Evolutionary conservation across 2,888 invertebrate genomes (phyloP).

Genomic region (Micropterix aruncella): DNA sequence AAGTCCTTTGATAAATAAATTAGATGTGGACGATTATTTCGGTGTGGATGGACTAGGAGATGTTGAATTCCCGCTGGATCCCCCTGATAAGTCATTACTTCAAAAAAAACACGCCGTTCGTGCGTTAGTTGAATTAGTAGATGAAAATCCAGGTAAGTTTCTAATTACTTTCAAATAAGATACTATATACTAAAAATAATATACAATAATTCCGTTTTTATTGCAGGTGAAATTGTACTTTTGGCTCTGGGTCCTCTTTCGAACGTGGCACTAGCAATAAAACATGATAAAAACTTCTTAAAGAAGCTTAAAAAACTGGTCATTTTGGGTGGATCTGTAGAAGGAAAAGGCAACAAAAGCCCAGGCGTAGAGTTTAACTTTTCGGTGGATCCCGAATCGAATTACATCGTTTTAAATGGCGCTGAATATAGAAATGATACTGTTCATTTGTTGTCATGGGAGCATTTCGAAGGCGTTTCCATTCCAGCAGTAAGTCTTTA

Average conservation of each 20-base stretch:
- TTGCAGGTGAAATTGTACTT: conserved; percentile 33
- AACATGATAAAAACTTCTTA: conserved; percentile 43
- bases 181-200: conserved; percentile 1
- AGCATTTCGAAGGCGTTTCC: conserved; percentile 39
- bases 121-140: conserved; percentile 35
- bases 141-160: conserved; percentile 22
- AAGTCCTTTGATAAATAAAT: conserved; percentile 19
- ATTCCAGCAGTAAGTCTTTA: too few relatives aligned
- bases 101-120: conserved; percentile 35
- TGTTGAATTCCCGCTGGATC: conserved; percentile 20
- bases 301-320: conserved; percentile 41
- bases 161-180: not conserved
- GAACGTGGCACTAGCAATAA: conserved; percentile 51
- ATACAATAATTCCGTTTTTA: conserved; percentile 12
- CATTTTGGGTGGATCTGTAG: conserved; percentile 58
- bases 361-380: conserved; percentile 66
- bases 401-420: conserved; percentile 50
- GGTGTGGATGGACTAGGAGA: conserved; percentile 52
- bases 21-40: conserved; percentile 19
- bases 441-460: conserved; percentile 55
- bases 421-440: conserved; percentile 27
- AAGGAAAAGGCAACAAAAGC: conserved; percentile 47
- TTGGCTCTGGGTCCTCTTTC: conserved; percentile 54
- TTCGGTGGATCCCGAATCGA: conserved; percentile 62
- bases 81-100: conserved; percentile 23